phyloP scores from a whole-genome alignment of 2,797 vertebrate species.

The Sarcoramphus papa region DNA sequence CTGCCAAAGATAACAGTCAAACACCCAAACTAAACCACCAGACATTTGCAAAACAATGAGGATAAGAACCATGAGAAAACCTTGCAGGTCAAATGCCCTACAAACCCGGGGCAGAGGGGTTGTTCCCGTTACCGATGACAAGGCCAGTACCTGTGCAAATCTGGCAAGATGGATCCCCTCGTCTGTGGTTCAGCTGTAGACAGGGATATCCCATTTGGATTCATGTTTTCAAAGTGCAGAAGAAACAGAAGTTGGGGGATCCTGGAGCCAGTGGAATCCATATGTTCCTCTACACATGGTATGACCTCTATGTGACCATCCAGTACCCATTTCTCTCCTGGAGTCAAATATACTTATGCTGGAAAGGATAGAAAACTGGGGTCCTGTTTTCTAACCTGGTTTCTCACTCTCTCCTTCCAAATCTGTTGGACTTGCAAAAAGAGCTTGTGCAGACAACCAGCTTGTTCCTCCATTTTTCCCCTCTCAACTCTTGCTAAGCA shows the following conservation, averaged over 20 bases:
- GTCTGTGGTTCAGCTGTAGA: not conserved
- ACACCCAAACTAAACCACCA: not conserved
- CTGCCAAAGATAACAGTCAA: not conserved
- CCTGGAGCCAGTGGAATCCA: not conserved
- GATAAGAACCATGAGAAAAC: not conserved
- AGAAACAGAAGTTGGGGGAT: not conserved
- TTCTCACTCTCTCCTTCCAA: not conserved
- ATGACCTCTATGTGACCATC: not conserved
- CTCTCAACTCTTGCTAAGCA: not conserved
- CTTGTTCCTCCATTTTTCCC: not conserved
- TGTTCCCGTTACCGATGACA: accelerated
- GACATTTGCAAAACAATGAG: not conserved
- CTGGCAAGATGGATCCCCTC: not conserved
- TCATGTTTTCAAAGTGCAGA: not conserved
- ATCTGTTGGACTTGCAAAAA: not conserved
- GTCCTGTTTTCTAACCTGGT: not conserved
- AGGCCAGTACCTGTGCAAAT: not conserved
- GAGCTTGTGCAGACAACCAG: not conserved
- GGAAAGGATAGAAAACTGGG: not conserved
- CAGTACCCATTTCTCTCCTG: not conserved
- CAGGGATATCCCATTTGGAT: not conserved
- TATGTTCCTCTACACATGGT: not conserved
- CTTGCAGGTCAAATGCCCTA: not conserved
- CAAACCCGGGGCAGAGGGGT: not conserved
- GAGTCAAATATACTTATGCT: not conserved